These are phyloP conservation scores for Loris lydekkerianus DNA, from an alignment of 2,797 vertebrate genomes.

Conservation along the genomic window DNA sequence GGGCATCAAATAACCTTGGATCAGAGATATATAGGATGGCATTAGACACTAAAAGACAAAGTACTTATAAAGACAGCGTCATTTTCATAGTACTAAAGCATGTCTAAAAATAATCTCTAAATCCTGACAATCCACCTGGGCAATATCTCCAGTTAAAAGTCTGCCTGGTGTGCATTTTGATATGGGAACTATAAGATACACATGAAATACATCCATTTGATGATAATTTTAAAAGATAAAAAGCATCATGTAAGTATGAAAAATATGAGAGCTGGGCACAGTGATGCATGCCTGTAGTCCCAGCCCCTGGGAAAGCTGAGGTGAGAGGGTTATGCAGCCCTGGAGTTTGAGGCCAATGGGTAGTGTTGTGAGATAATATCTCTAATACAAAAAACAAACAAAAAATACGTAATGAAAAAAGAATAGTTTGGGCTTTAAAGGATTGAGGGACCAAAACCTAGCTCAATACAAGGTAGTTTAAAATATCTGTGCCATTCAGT, in stretches of 20 bases:
- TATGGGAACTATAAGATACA: background rate
- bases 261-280: background rate
- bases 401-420: background rate
- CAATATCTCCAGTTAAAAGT: background rate
- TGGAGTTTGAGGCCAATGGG: background rate
- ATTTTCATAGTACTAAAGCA: slow-evolving; percentile 3
- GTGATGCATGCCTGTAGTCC: background rate
- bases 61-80: background rate
- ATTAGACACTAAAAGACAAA: background rate
- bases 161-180: background rate
- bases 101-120: slow-evolving; percentile 35
- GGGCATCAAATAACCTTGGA: slow-evolving; percentile 1
- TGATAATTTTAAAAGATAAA: background rate
- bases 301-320: background rate
- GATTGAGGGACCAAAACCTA: background rate
- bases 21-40: background rate
- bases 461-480: background rate
- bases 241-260: background rate
- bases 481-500: background rate
- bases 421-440: background rate
- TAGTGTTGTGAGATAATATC: background rate
- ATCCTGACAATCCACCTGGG: background rate
- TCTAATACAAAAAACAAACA: background rate
- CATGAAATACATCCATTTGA: background rate
- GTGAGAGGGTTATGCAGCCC: background rate